These are phyloP conservation scores for Noctuana brunneofusca DNA, from an alignment of 2,888 invertebrate genomes.

Conservation along the genomic window DNA sequence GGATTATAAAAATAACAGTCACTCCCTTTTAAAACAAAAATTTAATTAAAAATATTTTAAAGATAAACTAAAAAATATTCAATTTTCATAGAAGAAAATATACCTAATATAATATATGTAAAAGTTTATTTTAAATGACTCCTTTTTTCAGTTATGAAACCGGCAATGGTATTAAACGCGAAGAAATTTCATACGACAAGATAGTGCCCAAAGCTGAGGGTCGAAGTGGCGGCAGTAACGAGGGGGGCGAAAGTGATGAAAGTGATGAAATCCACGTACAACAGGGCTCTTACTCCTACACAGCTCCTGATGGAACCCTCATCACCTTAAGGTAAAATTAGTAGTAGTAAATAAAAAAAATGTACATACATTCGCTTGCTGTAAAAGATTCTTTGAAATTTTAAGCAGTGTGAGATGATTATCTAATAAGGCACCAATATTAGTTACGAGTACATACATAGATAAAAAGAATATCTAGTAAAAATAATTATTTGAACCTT, in stretches of 20 bases:
- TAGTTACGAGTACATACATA: no score
- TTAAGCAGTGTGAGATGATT: no score
- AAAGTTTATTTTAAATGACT: neutral
- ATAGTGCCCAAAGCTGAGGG: constrained; percentile 74
- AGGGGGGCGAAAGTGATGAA: constrained; percentile 82
- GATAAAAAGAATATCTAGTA: no score
- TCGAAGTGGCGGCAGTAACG: constrained; percentile 68
- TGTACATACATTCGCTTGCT: no score
- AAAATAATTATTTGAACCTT: no score
- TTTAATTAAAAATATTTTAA: no score
- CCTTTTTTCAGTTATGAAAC: constrained; percentile 86
- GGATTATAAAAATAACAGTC: no score
- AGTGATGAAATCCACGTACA: constrained; percentile 84
- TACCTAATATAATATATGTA: neutral
- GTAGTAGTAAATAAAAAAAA: neutral
- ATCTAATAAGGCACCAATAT: no score
- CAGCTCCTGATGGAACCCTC: constrained; percentile 86
- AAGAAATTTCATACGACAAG: constrained; percentile 88
- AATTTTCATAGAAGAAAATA: neutral
- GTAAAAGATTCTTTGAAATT: no score
- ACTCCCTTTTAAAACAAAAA: no score
- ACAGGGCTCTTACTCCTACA: constrained; percentile 86
- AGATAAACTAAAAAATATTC: no score
- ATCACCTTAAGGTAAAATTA: constrained; percentile 81
- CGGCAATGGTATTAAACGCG: constrained; percentile 89